These are phyloP conservation scores for Scarus forsteni DNA, from an alignment of 2,797 vertebrate genomes.

Conservation along the genomic window DNA sequence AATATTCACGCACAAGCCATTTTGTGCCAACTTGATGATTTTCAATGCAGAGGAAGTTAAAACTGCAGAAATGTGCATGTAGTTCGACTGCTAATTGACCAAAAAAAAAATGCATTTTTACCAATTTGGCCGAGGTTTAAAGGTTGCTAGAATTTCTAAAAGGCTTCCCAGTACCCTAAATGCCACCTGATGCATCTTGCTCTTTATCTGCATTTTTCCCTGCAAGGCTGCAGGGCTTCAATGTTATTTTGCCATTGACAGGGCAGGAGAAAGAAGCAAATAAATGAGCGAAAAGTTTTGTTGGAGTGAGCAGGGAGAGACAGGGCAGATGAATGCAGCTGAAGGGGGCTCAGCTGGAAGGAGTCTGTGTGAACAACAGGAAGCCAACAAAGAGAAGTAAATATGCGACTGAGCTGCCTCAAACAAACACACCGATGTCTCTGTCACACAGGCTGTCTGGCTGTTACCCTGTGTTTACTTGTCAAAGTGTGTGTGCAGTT, in stretches of 20 bases:
- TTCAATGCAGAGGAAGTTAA: too few species aligned
- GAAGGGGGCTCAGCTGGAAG: constrained; percentile 68
- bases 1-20: too few species aligned
- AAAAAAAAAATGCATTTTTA: too few species aligned
- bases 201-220: constrained; percentile 30
- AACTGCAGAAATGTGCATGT: too few species aligned
- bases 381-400: constrained; percentile 63
- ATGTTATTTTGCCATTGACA: constrained; percentile 17
- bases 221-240: constrained; percentile 33
- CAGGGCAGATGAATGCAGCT: constrained; percentile 54
- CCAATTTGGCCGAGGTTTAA: too few species aligned
- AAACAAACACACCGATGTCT: constrained; percentile 46
- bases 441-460: constrained; percentile 4
- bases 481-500: background rate
- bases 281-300: constrained; percentile 58
- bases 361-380: constrained; percentile 49
- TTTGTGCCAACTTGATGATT: too few species aligned
- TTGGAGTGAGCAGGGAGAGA: constrained; percentile 38
- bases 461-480: constrained; percentile 10
- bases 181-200: constrained; percentile 13
- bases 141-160: background rate
- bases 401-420: constrained; percentile 51
- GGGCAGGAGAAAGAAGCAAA: constrained; percentile 48
- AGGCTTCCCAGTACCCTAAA: background rate
- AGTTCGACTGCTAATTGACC: too few species aligned